These are phyloP conservation scores for Equus przewalskii DNA, from an alignment of 2,113 vertebrate genomes.

Conservation along the genomic window DNA sequence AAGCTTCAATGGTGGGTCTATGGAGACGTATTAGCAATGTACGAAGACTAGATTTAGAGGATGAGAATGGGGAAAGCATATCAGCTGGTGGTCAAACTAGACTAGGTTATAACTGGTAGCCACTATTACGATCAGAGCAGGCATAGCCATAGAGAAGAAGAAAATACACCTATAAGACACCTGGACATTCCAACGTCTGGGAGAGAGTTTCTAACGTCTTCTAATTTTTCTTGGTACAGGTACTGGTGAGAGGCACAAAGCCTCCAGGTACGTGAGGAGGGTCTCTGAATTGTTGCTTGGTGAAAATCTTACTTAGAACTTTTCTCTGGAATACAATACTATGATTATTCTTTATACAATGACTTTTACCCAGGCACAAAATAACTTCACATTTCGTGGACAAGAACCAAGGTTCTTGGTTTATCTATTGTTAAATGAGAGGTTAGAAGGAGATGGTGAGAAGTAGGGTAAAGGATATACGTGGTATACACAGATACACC, in stretches of 20 bases:
- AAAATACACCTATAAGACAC: background rate
- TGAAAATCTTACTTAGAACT: background rate
- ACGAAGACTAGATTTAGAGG: background rate
- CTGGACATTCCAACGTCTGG: background rate
- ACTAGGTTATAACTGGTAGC: background rate
- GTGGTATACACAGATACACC: background rate
- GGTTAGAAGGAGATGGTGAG: background rate
- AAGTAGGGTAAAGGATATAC: background rate
- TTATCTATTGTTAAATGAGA: background rate
- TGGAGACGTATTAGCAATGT: background rate
- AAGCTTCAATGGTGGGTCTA: background rate
- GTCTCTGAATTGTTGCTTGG: background rate
- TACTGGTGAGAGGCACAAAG: background rate
- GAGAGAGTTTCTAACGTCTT: background rate
- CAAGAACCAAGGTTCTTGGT: background rate
- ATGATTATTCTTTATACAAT: background rate
- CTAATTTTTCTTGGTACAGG: background rate
- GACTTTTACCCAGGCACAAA: background rate
- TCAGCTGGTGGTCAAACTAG: background rate
- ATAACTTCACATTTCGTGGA: background rate
- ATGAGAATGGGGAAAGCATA: background rate
- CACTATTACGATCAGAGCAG: background rate
- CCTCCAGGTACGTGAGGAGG: background rate
- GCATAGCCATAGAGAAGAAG: background rate
- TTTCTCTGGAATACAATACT: background rate